Evolutionary conservation across 2,797 vertebrate genomes (phyloP), one percentile per base, ranked within the genome.

Genomic region (Scleropages formosus): DNA sequence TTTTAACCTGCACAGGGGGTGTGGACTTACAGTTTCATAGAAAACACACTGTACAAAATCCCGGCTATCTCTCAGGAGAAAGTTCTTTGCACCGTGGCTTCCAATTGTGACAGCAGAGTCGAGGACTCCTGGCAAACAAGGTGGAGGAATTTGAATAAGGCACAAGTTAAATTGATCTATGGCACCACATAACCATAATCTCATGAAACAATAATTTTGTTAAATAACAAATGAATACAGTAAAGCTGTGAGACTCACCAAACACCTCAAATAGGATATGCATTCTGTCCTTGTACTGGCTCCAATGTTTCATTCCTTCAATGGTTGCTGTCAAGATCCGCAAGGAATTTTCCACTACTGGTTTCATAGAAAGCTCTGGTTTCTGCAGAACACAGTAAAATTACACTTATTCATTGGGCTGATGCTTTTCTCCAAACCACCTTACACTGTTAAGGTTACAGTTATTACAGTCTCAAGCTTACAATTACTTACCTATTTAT

Each of bases 51-150:
- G 89, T 80, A 97, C 84, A 1, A 80, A 89, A 69, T 93, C 88
- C 82, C 93, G 96, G 13, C 94, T 93, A 16, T 98, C 94, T 86
- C 96, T 94, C 88, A 99, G 72, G 80, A 98, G 93, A 86, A 99
- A 98, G 82, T 83, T 93, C 90, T 98, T 99, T 67, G 95, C 93
- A 82, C 94, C 90, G 0, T 93, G 84, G 10, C 80, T 85, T 66
- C 95, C 96, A 74, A 92, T 27, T 18, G 95, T 95, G 77, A 99
- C 96, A 0, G 96, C 96, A 80, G 97, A 99, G 88, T 98, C 96
- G 0, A 98, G 92, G 64, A 91, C 96, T 98, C 82, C 67, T 63
- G 73, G 59, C 20, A 26, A 58, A 75, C 18, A 82, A 65, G 58
- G 51, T 46, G 64, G 71, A 72, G 82, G 16, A 70, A 16, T 60